Percentiles rank a stretch among this genome's conserved stretches.
Evolutionary conservation across 2,113 vertebrate species (phyloP).

Genomic region (Thunnus maccoyii): DNA sequence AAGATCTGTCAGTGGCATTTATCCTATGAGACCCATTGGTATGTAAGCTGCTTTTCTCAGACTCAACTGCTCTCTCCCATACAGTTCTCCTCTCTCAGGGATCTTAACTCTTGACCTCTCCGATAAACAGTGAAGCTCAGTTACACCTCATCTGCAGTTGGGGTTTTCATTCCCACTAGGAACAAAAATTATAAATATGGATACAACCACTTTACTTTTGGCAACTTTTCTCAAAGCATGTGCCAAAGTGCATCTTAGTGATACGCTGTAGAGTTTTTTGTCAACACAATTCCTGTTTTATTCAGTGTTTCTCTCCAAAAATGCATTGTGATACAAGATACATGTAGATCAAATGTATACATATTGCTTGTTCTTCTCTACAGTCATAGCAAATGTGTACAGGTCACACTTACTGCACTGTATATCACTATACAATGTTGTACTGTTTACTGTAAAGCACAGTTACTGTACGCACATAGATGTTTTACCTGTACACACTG

Average conservation of each 20-base stretch:
- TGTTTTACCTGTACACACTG: slow-evolving; percentile 33
- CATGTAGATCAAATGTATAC: not conserved
- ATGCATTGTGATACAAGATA: not conserved
- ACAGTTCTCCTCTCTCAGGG: slow-evolving; percentile 16
- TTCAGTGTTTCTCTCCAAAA: too few relatives aligned
- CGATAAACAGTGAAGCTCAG: not conserved
- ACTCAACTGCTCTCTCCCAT: slow-evolving; percentile 25
- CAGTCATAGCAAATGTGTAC: slow-evolving; percentile 16
- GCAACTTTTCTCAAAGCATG: not conserved
- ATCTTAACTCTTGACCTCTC: slow-evolving; percentile 16
- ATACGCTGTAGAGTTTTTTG: too few relatives aligned
- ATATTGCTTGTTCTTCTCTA: slow-evolving; percentile 13
- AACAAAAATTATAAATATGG: not conserved
- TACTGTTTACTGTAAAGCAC: slow-evolving; percentile 3
- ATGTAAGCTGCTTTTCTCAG: slow-evolving; percentile 59
- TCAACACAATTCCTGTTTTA: too few relatives aligned
- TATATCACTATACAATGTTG: not conserved
- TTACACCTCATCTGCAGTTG: not conserved
- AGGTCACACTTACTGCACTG: not conserved
- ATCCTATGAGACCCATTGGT: slow-evolving; percentile 22
- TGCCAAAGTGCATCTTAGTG: too few relatives aligned
- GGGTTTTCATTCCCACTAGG: not conserved
- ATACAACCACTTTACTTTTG: too few relatives aligned
- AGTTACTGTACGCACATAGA: not conserved
- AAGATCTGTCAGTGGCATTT: not conserved